These are phyloP conservation scores for Passer domesticus DNA, from an alignment of 2,113 vertebrate species.

Conservation along the genomic window DNA sequence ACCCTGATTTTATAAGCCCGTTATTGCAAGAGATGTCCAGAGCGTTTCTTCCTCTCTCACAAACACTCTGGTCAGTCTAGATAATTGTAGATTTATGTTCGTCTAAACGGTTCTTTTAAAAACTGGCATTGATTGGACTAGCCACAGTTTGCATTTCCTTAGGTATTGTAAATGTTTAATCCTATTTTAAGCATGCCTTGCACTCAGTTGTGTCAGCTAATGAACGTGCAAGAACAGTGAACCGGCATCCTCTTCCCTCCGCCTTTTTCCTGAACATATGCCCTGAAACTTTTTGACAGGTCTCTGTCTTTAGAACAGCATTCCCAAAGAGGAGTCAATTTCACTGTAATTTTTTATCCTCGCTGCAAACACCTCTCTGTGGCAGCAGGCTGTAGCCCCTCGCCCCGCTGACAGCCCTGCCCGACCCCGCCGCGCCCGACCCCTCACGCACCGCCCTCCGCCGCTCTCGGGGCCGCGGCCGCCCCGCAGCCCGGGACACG, in stretches of 20 bases:
- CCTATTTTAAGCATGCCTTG: neutral
- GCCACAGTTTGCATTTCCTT: neutral
- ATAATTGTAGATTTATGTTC: fast-evolving
- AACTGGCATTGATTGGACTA: neutral
- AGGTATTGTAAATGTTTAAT: neutral
- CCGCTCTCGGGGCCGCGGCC: neutral
- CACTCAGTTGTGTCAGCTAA: too few species aligned
- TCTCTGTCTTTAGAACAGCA: neutral
- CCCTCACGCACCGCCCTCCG: neutral
- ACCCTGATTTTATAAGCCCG: neutral
- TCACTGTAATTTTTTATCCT: neutral
- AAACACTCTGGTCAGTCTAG: neutral
- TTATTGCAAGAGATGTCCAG: neutral
- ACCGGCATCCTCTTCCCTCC: too few species aligned
- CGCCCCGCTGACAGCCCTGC: neutral
- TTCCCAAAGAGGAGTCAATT: neutral
- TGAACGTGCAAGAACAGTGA: neutral
- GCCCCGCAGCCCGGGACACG: fast-evolving
- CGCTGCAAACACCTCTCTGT: neutral
- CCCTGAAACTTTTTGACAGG: neutral
- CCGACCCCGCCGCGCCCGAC: fast-evolving
- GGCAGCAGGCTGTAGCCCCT: fast-evolving
- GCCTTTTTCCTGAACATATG: neutral
- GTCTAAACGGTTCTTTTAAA: neutral
- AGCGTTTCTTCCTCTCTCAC: neutral